phyloP scores from a whole-genome alignment of 64 coral and sea anemone species.

The Dendrophyllia cribrosa region DNA sequence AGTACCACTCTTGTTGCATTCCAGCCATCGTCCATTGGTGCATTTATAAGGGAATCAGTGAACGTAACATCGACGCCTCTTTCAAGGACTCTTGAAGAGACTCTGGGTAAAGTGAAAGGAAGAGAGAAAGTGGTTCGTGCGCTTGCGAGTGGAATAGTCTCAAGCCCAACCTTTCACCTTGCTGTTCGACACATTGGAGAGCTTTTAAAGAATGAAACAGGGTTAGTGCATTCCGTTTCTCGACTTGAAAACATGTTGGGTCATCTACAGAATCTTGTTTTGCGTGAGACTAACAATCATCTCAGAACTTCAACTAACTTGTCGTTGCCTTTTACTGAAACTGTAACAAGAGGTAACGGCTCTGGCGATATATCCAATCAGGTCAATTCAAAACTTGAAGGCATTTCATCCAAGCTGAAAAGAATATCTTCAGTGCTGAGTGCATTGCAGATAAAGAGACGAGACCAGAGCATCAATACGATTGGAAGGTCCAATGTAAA shows the following conservation, averaged over 20 bases:
- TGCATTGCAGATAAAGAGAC: neutral
- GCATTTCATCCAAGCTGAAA: constrained; percentile 32
- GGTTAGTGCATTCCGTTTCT: constrained; percentile 9
- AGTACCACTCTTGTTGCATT: neutral
- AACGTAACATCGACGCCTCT: neutral
- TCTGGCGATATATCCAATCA: neutral
- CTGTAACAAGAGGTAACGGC: neutral
- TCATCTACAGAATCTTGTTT: neutral
- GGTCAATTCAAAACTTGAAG: constrained; percentile 7
- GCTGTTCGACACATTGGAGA: constrained; percentile 1
- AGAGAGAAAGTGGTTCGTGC: constrained; percentile 18
- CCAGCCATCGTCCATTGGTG: neutral
- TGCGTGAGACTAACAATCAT: neutral
- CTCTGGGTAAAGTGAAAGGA: neutral
- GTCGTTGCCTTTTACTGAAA: neutral
- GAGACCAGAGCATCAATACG: neutral
- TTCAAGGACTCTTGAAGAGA: neutral
- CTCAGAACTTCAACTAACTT: neutral
- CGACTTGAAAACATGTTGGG: constrained; percentile 40
- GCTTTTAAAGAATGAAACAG: constrained; percentile 28
- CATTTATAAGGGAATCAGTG: neutral
- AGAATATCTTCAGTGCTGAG: constrained; percentile 28
- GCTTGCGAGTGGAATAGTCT: constrained; percentile 27
- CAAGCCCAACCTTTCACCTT: constrained; percentile 25
- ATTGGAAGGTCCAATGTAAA: neutral